Conservation (phyloP, 1,140 invertebrate genomes). For the Drosophila biarmipes region DNA sequence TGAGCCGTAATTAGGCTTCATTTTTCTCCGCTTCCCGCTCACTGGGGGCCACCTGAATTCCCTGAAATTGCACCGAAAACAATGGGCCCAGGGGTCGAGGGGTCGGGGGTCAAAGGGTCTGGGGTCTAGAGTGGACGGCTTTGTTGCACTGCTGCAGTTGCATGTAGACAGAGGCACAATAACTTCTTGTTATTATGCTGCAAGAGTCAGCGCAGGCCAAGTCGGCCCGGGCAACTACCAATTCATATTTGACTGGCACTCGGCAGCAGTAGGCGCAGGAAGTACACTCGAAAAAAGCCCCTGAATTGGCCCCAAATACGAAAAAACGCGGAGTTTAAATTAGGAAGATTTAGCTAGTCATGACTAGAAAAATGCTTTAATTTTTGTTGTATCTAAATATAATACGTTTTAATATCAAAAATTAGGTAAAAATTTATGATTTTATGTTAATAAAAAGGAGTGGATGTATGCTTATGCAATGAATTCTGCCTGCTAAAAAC, state of each 20-base stretch:
- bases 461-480: no score
- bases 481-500: no score
- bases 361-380: no score
- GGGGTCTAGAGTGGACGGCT: constrained; percentile 14
- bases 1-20: constrained; percentile 61
- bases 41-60: constrained; percentile 43
- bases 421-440: no score
- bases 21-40: constrained; percentile 49
- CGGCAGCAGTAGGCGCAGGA: constrained; percentile 62
- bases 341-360: no score
- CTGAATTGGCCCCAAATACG: no score
- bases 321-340: no score
- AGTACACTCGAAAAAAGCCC: constrained; percentile 3
- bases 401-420: no score
- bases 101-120: constrained; percentile 2
- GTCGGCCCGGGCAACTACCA: constrained; percentile 46
- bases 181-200: constrained; percentile 78
- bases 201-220: constrained; percentile 47
- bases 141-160: constrained; percentile 59
- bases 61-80: constrained; percentile 39
- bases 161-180: constrained; percentile 64
- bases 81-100: constrained; percentile 20
- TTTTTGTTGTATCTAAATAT: no score
- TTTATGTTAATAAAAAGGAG: no score
- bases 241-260: constrained; percentile 81